phyloP scores from a whole-genome alignment of 2,113 vertebrate genomes.

The Etheostoma spectabile region DNA sequence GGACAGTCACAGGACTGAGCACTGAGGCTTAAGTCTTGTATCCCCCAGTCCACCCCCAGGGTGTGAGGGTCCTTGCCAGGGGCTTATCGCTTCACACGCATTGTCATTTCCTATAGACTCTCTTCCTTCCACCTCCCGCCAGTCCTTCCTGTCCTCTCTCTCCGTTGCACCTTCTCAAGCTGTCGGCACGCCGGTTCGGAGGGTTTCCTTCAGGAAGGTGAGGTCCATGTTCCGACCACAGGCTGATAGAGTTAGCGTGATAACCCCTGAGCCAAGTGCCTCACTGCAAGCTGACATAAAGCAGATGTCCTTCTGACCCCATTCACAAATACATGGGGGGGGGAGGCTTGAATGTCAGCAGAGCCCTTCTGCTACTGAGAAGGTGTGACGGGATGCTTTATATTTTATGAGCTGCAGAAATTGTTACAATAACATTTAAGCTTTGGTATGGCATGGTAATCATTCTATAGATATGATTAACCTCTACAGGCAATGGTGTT shows the following conservation, averaged over 20 bases:
- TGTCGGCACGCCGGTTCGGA: constrained; percentile 72
- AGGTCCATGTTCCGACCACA: constrained; percentile 73
- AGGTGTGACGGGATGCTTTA: constrained; percentile 26
- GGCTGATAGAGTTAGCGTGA: constrained; percentile 75
- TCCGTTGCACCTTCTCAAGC: constrained; percentile 59
- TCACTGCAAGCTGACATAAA: constrained; percentile 77
- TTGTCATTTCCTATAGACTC: constrained; percentile 66
- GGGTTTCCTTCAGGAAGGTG: constrained; percentile 75
- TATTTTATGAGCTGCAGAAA: constrained; percentile 23
- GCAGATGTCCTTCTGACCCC: constrained; percentile 78
- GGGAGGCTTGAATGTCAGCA: constrained; percentile 32
- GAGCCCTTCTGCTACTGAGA: constrained; percentile 21
- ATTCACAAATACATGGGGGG: constrained; percentile 46
- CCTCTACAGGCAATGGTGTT: neutral
- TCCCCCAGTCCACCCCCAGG: constrained; percentile 64
- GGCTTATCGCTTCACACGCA: constrained; percentile 75
- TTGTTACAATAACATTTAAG: constrained; percentile 7
- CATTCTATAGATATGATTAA: neutral
- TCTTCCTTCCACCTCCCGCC: constrained; percentile 41
- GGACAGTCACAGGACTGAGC: constrained; percentile 42
- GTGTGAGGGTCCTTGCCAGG: constrained; percentile 57
- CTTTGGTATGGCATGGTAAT: neutral
- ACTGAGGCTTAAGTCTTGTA: constrained; percentile 69
- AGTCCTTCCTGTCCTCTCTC: constrained; percentile 40
- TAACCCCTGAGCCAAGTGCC: constrained; percentile 78